Evolutionary conservation across 2,888 invertebrate genomes (phyloP).

Genomic region (Epirrita christyi): DNA sequence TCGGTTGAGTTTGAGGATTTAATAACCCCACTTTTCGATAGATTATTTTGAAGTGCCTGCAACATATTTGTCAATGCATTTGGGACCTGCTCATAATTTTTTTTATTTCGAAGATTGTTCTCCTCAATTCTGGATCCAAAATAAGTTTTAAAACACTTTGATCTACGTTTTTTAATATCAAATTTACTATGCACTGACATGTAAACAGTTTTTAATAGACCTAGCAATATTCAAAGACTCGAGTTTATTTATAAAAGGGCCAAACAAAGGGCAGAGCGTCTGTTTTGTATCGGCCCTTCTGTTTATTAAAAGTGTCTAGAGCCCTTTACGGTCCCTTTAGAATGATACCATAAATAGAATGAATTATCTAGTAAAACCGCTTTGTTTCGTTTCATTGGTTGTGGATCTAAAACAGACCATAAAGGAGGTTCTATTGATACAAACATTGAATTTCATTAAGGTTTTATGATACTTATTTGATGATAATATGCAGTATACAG

Average conservation of each 20-base stretch:
- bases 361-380: conserved; percentile 44
- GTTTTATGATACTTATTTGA: conserved; percentile 6
- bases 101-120: neutral
- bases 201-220: conserved; percentile 41
- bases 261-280: conserved; percentile 73
- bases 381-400: conserved; percentile 20
- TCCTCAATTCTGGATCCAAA: neutral
- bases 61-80: too few relatives aligned
- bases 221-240: conserved; percentile 57
- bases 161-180: conserved; percentile 18
- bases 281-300: conserved; percentile 73
- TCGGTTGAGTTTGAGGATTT: conserved; percentile 1
- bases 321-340: conserved; percentile 53
- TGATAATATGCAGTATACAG: neutral
- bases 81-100: too few relatives aligned
- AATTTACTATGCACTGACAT: conserved; percentile 27
- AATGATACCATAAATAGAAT: conserved; percentile 56
- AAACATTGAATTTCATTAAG: conserved; percentile 5
- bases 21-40: neutral
- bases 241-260: conserved; percentile 68
- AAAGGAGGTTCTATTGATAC: conserved; percentile 12
- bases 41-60: neutral
- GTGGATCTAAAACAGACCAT: conserved; percentile 16
- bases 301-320: conserved; percentile 75
- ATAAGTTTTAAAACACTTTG: conserved; percentile 23